Percentiles rank a stretch among this genome's conserved stretches.
Evolutionary conservation across 2,797 vertebrate species (phyloP).

Genomic region (Manis pentadactyla): DNA sequence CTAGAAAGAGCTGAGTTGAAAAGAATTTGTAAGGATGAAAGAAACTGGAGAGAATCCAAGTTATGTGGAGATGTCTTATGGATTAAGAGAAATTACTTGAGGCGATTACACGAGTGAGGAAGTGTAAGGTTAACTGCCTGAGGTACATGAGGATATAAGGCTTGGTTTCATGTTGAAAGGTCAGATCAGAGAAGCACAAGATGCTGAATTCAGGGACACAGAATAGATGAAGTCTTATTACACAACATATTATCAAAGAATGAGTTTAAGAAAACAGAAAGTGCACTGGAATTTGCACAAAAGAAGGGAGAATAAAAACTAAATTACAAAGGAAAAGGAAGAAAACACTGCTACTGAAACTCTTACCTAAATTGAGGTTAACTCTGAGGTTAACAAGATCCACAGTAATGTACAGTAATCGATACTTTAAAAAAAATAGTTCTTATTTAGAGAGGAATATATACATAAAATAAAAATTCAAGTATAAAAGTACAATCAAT

Average conservation of each 20-base stretch:
- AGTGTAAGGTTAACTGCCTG: neutral
- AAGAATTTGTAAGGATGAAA: conserved; percentile 37
- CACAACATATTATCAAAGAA: neutral
- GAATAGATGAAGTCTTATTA: conserved; percentile 10
- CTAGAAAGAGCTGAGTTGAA: neutral
- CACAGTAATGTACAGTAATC: neutral
- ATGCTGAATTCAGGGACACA: neutral
- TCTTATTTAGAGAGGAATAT: conserved; percentile 23
- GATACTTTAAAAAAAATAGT: neutral
- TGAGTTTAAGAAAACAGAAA: conserved; percentile 23
- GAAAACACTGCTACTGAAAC: neutral
- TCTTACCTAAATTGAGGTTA: neutral
- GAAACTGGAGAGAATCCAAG: conserved; percentile 29
- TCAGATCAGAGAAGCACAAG: neutral
- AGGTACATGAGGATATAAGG: neutral
- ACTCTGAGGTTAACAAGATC: neutral
- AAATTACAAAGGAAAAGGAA: conserved; percentile 6
- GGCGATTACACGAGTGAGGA: neutral
- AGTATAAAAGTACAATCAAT: conserved; percentile 30
- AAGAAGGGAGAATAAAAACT: neutral
- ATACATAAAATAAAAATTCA: neutral
- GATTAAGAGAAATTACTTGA: neutral
- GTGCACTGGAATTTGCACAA: neutral
- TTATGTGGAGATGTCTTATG: neutral
- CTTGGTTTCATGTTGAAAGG: conserved; percentile 7